A percentile compares a stretch with the other conserved stretches of the same genome.
phyloP scores from a whole-genome alignment of 2,797 vertebrate species.

The Australoheros facetus region DNA sequence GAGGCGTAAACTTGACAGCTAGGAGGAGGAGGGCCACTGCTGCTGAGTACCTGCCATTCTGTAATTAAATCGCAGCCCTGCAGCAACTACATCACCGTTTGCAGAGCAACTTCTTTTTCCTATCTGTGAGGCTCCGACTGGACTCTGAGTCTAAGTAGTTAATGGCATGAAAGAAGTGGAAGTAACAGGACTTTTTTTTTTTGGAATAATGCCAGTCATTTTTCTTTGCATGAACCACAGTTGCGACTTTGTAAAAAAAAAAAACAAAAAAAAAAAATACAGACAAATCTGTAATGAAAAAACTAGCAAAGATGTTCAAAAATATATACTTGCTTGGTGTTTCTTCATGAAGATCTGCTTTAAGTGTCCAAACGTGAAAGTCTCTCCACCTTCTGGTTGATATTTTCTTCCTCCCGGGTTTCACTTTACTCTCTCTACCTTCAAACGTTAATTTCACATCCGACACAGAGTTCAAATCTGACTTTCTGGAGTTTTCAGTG shows the following conservation, averaged over 20 bases:
- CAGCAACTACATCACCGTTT: not conserved
- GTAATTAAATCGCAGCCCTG: not conserved
- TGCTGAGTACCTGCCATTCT: not conserved
- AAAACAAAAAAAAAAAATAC: not conserved
- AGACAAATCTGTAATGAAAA: not conserved
- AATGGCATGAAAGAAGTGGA: not conserved
- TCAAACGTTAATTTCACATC: not conserved
- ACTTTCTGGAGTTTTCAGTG: slow-evolving; percentile 2
- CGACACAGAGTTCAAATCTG: not conserved
- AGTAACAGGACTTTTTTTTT: not conserved
- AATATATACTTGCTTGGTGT: not conserved
- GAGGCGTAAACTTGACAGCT: too few relatives aligned
- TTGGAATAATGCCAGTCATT: not conserved
- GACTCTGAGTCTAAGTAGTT: too few relatives aligned
- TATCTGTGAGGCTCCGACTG: not conserved
- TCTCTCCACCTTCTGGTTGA: not conserved
- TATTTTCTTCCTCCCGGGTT: not conserved
- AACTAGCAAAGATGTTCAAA: not conserved
- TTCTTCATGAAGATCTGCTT: not conserved
- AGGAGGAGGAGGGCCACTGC: not conserved
- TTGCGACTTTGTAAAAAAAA: not conserved
- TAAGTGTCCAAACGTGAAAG: not conserved
- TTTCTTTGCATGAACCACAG: not conserved
- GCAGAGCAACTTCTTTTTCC: not conserved
- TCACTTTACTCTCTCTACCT: not conserved